Evolutionary conservation across 2,797 vertebrate genomes (phyloP), one percentile per base, ranked within the genome.

Genomic region (Gambusia yucatana): DNA sequence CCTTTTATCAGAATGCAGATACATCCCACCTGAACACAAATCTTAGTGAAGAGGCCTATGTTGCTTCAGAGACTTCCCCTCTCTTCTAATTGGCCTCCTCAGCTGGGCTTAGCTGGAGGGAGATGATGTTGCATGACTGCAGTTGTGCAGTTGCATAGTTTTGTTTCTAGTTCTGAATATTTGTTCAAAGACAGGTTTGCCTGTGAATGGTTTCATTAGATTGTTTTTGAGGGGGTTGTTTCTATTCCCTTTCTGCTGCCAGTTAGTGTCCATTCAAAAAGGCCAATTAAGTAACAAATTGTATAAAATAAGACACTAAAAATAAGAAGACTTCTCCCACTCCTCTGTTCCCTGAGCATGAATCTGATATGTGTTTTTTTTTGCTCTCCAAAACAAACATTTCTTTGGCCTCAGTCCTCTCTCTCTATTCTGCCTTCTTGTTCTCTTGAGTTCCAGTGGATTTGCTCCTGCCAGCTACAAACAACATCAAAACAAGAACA

Each of bases 401-500:
- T 57, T n/a, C 70, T 77, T 36, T 65, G 76, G 77, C 47, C n/a
- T 70, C n/a, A 5, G 14, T 59, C 20, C 14, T 50, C 46, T 52
- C 22, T 16, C 17, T 50, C 48, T 11, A 78, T n/a, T 41, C 13
- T 75, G n/a, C 55, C 13, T 65, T 17, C 63, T 59, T 25, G 55
- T 39, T 82, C 33, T 77, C 22, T 47, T 74, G 77, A 39, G 43
- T 77, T 75, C 48, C 77, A 75, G 82, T 84, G 76, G 77, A 78
- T 61, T 82, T 79, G 30, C 17, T 20, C 78, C 14, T 17, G 25
- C 73, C 84, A 84, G 77, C 59, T 28, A 61, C 72, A 82, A 65
- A 72, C 39, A 50, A 71, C 72, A 11, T 63, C 79, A 84, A 88
- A 84, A 87, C 77, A 89, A 83, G 78, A 89, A 44, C 77, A 25